Evolutionary conservation across 2,113 vertebrate genomes (phyloP).

Genomic region (Turnix velox): DNA sequence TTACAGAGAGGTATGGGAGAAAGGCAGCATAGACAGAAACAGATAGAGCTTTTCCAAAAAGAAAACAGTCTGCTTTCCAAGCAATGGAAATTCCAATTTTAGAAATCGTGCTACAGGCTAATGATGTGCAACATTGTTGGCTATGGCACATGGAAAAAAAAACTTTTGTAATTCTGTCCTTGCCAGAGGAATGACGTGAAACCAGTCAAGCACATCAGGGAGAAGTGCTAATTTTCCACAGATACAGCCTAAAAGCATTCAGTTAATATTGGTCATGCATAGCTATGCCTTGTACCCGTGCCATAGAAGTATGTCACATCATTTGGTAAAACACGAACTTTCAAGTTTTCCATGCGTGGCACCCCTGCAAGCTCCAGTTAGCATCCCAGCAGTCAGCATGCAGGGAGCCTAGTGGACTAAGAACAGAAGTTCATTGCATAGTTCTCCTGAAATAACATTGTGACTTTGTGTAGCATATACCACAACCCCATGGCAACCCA

Average conservation of each 20-base stretch:
- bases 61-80: conserved; percentile 43
- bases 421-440: conserved; percentile 10
- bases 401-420: not conserved
- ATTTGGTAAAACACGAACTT: not conserved
- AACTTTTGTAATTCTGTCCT: conserved; percentile 3
- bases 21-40: not conserved
- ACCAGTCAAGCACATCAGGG: not conserved
- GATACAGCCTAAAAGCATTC: not conserved
- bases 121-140: not conserved
- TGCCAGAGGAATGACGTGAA: not conserved
- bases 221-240: conserved; percentile 15
- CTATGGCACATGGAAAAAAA: conserved; percentile 32
- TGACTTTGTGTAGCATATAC: conserved; percentile 34
- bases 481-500: conserved; percentile 31
- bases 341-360: not conserved
- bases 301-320: not conserved
- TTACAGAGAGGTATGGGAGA: not conserved
- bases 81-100: conserved; percentile 59
- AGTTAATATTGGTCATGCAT: not conserved
- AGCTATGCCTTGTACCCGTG: not conserved
- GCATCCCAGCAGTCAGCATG: not conserved
- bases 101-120: conserved; percentile 11
- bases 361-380: not conserved
- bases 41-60: conserved; percentile 6
- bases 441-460: conserved; percentile 45